A percentile compares a stretch with the other conserved stretches of the same genome.
Evolutionary conservation across 2,888 invertebrate genomes (phyloP).

Genomic region (Pseudococcus longispinus): DNA sequence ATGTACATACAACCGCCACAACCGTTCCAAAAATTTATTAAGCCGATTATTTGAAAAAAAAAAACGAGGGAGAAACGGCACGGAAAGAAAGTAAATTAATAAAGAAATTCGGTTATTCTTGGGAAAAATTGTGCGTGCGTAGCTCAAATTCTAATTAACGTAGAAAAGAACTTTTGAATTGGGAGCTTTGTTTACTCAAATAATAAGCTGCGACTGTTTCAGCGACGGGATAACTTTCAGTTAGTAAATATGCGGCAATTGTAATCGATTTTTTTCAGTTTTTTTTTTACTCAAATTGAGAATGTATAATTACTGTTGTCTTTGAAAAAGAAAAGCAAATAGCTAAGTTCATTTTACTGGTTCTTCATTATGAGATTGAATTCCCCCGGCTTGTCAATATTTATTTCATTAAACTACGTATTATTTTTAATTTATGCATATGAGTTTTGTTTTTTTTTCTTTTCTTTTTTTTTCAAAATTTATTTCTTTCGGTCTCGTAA

Average conservation of each 20-base stretch:
- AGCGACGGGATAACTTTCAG: slow-evolving; percentile 5
- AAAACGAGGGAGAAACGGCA: not conserved
- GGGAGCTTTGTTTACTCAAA: slow-evolving; percentile 45
- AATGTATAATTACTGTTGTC: slow-evolving; percentile 29
- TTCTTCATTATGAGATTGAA: slow-evolving; percentile 5
- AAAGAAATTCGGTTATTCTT: slow-evolving; percentile 32
- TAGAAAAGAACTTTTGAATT: slow-evolving; percentile 51
- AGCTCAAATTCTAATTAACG: slow-evolving; percentile 44
- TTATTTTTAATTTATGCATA: too few species aligned
- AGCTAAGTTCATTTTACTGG: slow-evolving; percentile 2
- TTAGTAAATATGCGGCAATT: slow-evolving; percentile 41
- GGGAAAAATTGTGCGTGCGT: slow-evolving; percentile 46
- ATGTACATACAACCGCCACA: not conserved
- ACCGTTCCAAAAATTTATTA: not conserved
- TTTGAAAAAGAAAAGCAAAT: slow-evolving; percentile 17
- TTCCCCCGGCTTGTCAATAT: slow-evolving; percentile 16
- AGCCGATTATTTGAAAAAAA: slow-evolving; percentile 19
- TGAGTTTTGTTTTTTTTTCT: not conserved
- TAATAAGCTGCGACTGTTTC: slow-evolving; percentile 49
- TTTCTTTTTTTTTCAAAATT: not conserved
- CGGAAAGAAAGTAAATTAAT: slow-evolving; percentile 29
- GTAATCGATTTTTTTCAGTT: slow-evolving; percentile 11
- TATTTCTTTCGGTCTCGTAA: not conserved
- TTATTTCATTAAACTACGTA: not conserved
- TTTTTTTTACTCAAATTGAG: not conserved